Conservation (phyloP, 1,140 invertebrate species). For the Ridgeia piscesae region DNA sequence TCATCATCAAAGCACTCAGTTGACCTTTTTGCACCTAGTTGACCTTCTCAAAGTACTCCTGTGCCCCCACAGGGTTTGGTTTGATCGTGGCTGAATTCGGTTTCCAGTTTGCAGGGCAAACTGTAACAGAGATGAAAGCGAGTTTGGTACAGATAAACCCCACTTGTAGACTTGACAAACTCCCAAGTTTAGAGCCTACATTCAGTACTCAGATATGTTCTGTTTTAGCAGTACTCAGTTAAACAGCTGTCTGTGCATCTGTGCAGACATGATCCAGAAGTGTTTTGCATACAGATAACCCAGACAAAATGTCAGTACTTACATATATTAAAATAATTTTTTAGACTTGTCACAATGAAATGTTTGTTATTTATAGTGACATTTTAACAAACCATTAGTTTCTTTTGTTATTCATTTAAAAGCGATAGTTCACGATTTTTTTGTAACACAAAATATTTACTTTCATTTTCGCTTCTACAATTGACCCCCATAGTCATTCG, state of each 20-base stretch:
- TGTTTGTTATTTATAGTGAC: no score
- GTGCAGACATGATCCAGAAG: neutral
- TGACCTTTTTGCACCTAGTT: slow-evolving; percentile 35
- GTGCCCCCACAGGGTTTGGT: slow-evolving; percentile 50
- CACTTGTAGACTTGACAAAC: slow-evolving; percentile 28
- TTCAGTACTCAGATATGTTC: neutral
- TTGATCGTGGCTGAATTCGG: slow-evolving; percentile 56
- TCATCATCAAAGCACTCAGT: neutral
- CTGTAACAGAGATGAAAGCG: slow-evolving; percentile 47
- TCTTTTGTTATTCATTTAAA: no score
- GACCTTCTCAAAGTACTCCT: slow-evolving; percentile 56
- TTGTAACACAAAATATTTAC: no score
- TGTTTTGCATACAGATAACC: neutral
- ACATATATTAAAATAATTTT: neutral
- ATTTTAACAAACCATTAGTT: no score
- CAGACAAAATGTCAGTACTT: neutral
- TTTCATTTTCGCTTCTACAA: neutral
- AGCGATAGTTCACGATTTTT: no score
- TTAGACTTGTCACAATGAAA: no score
- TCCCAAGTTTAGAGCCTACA: slow-evolving; percentile 25
- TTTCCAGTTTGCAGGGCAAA: slow-evolving; percentile 58
- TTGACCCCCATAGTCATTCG: neutral
- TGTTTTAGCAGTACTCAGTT: neutral
- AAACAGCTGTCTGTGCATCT: neutral
- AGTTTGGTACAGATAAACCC: slow-evolving; percentile 23